phyloP scores from a whole-genome alignment of 2,797 vertebrate genomes.

The Enteromius afrohamiltoni region DNA sequence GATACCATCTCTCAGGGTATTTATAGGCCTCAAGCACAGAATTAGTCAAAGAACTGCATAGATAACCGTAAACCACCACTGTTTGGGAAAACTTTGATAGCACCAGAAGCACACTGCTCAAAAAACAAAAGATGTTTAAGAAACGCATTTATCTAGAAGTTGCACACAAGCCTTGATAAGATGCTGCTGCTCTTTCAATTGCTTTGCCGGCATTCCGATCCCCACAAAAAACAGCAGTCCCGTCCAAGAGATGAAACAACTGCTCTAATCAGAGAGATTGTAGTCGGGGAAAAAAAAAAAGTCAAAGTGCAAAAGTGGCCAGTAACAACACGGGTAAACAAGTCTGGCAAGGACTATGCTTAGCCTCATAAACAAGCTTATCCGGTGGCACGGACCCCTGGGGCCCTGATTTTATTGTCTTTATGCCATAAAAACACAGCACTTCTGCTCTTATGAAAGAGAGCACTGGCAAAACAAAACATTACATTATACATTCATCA shows the following conservation, averaged over 20 bases:
- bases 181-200: conserved; percentile 51
- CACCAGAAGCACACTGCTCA: background rate
- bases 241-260: conserved; percentile 50
- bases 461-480: background rate
- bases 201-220: conserved; percentile 53
- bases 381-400: conserved; percentile 16
- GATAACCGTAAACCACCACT: conserved; percentile 24
- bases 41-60: conserved; percentile 14
- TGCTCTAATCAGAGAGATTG: conserved; percentile 58
- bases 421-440: conserved; percentile 33
- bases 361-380: conserved; percentile 48
- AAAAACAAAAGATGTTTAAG: conserved; percentile 20
- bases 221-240: conserved; percentile 42
- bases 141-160: conserved; percentile 50
- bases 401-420: conserved; percentile 34
- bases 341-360: conserved; percentile 40
- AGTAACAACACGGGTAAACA: conserved; percentile 49
- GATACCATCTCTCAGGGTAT: conserved; percentile 30
- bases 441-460: conserved; percentile 24
- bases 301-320: conserved; percentile 52
- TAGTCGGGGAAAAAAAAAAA: conserved; percentile 22
- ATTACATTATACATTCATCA: too few species aligned
- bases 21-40: conserved; percentile 16
- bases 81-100: conserved; percentile 42
- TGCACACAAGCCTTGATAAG: conserved; percentile 55